Conservation (phyloP, 2,113 vertebrate genomes). For the Lipophrys pholis region DNA sequence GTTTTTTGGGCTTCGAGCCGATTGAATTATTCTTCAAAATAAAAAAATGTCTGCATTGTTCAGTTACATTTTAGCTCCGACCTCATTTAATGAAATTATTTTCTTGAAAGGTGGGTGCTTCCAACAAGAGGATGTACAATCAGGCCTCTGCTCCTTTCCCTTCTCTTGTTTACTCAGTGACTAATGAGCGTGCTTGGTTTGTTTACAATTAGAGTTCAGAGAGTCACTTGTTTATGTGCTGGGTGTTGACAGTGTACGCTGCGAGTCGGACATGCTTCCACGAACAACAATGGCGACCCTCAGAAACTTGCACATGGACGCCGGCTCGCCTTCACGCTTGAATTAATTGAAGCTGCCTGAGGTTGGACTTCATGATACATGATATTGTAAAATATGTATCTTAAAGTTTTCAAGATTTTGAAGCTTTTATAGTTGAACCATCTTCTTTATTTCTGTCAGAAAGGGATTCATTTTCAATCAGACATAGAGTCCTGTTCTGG, state of each 20-base stretch:
- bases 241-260: constrained; percentile 9
- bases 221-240: constrained; percentile 43
- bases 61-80: neutral
- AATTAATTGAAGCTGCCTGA: neutral
- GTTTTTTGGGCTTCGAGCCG: no score
- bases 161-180: constrained; percentile 40
- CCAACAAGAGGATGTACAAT: constrained; percentile 5
- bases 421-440: constrained; percentile 1
- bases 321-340: neutral
- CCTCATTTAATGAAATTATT: no score
- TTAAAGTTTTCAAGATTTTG: neutral
- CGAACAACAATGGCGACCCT: neutral
- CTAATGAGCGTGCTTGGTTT: constrained; percentile 56
- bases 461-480: neutral
- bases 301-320: neutral
- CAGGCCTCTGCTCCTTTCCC: neutral
- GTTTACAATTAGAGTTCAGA: constrained; percentile 47
- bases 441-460: constrained; percentile 1
- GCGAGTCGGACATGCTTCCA: neutral
- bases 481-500: constrained; percentile 1
- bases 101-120: constrained; percentile 6
- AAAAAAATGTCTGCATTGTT: no score
- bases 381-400: neutral
- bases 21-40: no score
- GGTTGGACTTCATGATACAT: neutral